Percentiles rank a stretch among this genome's conserved stretches.
Conservation (phyloP, 2,797 vertebrate genomes). For the Ceyx erithaca region DNA sequence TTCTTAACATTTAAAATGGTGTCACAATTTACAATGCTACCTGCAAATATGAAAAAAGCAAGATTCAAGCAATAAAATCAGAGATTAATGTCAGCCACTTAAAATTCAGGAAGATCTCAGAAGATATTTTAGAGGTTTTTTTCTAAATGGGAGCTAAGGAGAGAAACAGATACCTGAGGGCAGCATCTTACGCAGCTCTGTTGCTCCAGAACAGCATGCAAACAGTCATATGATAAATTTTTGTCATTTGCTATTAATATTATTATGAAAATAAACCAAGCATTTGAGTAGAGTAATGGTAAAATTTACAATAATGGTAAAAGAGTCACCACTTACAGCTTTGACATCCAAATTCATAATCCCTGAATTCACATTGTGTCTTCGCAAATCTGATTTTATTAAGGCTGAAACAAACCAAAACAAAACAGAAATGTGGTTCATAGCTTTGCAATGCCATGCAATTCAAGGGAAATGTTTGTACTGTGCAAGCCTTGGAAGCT, state of each 20-base stretch:
- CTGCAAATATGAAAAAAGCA: background rate
- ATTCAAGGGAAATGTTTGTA: background rate
- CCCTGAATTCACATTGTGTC: slow-evolving; percentile 89
- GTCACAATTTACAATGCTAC: background rate
- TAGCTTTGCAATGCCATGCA: background rate
- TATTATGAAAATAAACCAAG: background rate
- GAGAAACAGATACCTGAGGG: background rate
- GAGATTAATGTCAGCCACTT: background rate
- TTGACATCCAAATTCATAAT: slow-evolving; percentile 72
- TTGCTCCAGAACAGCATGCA: background rate
- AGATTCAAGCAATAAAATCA: background rate
- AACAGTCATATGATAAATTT: background rate
- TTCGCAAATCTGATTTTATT: slow-evolving; percentile 94
- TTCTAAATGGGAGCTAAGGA: background rate
- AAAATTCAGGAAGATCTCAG: background rate
- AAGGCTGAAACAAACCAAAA: slow-evolving; percentile 81
- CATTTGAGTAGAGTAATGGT: background rate
- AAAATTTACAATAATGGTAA: background rate
- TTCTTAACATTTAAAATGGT: background rate
- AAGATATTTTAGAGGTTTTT: background rate
- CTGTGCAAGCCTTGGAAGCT: background rate
- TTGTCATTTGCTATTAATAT: background rate
- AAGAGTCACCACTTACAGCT: slow-evolving; percentile 81
- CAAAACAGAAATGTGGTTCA: background rate
- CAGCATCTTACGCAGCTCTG: background rate